phyloP scores from a whole-genome alignment of 2,888 invertebrate species.

The Cetonia aurata region DNA sequence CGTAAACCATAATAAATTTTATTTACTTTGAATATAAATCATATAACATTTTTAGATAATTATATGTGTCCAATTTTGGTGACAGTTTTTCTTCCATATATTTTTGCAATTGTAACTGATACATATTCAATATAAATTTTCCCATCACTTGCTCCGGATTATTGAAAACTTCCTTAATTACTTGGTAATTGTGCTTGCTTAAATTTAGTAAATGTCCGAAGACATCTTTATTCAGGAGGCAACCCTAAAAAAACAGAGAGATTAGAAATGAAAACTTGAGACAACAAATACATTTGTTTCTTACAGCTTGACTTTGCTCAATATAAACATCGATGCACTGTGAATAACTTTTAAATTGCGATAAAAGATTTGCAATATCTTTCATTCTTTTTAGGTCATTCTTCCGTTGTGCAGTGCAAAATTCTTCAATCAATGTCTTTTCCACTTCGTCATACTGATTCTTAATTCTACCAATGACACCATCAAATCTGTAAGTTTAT shows the following conservation, averaged over 20 bases:
- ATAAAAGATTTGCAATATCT: slow-evolving; percentile 89
- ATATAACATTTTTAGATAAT: slow-evolving; percentile 89
- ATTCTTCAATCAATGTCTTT: slow-evolving; percentile 91
- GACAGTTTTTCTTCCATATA: slow-evolving; percentile 86
- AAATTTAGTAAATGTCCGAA: slow-evolving; percentile 91
- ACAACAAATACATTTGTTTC: background rate
- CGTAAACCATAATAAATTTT: slow-evolving; percentile 25
- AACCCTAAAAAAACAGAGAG: slow-evolving; percentile 72
- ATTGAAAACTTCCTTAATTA: slow-evolving; percentile 91
- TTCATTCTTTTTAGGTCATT: slow-evolving; percentile 92
- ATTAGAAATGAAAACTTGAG: slow-evolving; percentile 37
- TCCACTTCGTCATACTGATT: slow-evolving; percentile 93
- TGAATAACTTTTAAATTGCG: slow-evolving; percentile 96
- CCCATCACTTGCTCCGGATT: slow-evolving; percentile 98
- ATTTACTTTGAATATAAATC: slow-evolving; percentile 89
- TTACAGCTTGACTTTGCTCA: slow-evolving; percentile 93
- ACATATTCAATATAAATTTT: slow-evolving; percentile 96
- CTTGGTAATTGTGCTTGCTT: slow-evolving; percentile 87
- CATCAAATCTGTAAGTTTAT: slow-evolving; percentile 43
- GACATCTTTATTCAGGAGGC: slow-evolving; percentile 88
- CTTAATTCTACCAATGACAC: slow-evolving; percentile 75
- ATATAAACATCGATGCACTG: slow-evolving; percentile 98
- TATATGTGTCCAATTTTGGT: slow-evolving; percentile 86
- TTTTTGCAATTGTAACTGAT: slow-evolving; percentile 89
- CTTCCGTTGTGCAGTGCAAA: slow-evolving; percentile 88